Evolutionary conservation across 2,113 vertebrate species (phyloP).

Genomic region (Circaetus gallicus): DNA sequence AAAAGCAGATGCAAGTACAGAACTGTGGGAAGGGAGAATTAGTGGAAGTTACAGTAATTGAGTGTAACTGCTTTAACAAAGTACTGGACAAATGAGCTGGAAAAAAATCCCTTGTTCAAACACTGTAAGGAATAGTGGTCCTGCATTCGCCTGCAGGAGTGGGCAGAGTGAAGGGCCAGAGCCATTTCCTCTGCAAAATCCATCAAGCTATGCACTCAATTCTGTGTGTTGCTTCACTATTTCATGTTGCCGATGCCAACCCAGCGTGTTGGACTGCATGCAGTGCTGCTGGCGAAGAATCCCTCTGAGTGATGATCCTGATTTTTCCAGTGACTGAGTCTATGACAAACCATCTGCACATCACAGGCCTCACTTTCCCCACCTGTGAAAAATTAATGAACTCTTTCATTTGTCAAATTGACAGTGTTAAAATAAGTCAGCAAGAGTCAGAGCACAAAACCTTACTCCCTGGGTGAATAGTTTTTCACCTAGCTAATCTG

Average conservation of each 20-base stretch:
- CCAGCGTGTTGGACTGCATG: fast-evolving
- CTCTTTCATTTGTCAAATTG: not conserved
- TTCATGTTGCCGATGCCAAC: not conserved
- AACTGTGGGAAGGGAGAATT: not conserved
- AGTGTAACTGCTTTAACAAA: not conserved
- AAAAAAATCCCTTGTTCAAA: not conserved
- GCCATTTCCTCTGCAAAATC: not conserved
- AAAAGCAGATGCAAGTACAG: not conserved
- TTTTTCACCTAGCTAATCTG: not conserved
- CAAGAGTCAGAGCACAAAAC: not conserved
- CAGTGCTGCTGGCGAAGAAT: not conserved
- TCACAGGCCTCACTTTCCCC: not conserved
- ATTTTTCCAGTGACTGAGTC: not conserved
- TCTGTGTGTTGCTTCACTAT: not conserved
- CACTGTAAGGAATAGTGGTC: not conserved
- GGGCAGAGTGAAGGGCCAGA: not conserved
- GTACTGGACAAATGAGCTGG: not conserved
- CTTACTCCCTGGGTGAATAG: not conserved
- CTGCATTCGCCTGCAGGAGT: not conserved
- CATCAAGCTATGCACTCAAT: not conserved
- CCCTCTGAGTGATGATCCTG: not conserved
- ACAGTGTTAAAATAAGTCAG: not conserved
- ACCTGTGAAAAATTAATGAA: not conserved
- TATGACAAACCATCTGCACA: not conserved
- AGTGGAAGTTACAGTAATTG: not conserved